A percentile compares a stretch with the other conserved stretches of the same genome.
Conservation (phyloP, 2,888 invertebrate genomes). For the Cheilosia vernalis region DNA sequence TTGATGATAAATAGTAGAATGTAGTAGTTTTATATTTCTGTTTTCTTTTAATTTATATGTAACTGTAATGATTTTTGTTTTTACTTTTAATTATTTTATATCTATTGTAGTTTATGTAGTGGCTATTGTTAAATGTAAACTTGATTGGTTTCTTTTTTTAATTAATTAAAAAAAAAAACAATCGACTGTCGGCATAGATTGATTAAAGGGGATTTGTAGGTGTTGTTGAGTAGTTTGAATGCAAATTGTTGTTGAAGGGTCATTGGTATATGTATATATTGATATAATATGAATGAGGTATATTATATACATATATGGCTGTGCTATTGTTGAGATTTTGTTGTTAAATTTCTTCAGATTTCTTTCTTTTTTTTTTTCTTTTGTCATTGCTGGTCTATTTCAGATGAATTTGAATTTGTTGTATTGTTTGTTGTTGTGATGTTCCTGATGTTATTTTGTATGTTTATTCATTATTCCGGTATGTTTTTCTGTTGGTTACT, state of each 20-base stretch:
- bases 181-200: conserved; percentile 86
- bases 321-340: conserved; percentile 69
- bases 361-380: conserved; percentile 24
- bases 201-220: conserved; percentile 84
- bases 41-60: conserved; percentile 61
- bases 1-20: conserved; percentile 70
- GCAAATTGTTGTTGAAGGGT: conserved; percentile 57
- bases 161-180: conserved; percentile 78
- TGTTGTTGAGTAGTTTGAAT: conserved; percentile 79
- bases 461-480: conserved; percentile 77
- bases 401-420: conserved; percentile 56
- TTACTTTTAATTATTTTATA: conserved; percentile 60
- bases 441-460: conserved; percentile 64
- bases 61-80: conserved; percentile 41
- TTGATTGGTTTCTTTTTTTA: conserved; percentile 71
- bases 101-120: conserved; percentile 73
- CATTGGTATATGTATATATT: conserved; percentile 71
- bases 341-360: conserved; percentile 50
- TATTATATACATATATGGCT: conserved; percentile 70
- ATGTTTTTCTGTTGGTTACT: conserved; percentile 50
- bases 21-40: conserved; percentile 72
- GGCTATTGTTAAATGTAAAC: conserved; percentile 70
- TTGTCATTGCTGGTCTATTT: conserved; percentile 68
- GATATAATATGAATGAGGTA: conserved; percentile 65
- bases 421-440: conserved; percentile 57